A percentile compares a stretch with the other conserved stretches of the same genome.
These are phyloP conservation scores for Urocyon cinereoargenteus DNA, from an alignment of 2,797 vertebrate genomes.

Conservation along the genomic window DNA sequence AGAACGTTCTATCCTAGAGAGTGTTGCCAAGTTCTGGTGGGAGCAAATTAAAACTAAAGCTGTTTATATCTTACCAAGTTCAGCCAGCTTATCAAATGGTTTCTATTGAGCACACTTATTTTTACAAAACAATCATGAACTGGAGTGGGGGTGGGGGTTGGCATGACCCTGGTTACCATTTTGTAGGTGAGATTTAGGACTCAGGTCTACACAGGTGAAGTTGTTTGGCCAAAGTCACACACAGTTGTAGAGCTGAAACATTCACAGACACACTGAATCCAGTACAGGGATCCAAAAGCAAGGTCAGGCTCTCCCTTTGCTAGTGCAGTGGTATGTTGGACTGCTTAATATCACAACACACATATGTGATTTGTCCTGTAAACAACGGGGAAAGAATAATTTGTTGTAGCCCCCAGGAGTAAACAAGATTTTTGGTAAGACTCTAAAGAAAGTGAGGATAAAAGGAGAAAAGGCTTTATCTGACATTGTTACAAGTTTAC, in stretches of 20 bases:
- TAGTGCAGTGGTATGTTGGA: slow-evolving; percentile 34
- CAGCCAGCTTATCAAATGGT: neutral
- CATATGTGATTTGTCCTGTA: slow-evolving; percentile 46
- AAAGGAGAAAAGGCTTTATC: slow-evolving; percentile 79
- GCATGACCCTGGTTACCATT: neutral
- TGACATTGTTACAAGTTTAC: slow-evolving; percentile 79
- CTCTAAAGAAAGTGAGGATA: slow-evolving; percentile 72
- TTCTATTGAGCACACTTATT: neutral
- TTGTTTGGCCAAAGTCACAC: neutral
- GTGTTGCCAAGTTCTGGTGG: neutral
- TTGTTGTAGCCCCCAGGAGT: slow-evolving; percentile 58
- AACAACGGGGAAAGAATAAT: slow-evolving; percentile 72
- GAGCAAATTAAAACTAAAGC: neutral
- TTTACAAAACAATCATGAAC: neutral
- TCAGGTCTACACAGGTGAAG: neutral
- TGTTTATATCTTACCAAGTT: neutral
- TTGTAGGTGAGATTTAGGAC: neutral
- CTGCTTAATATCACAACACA: slow-evolving; percentile 41
- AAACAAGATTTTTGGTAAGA: slow-evolving; percentile 70
- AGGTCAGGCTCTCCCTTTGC: slow-evolving; percentile 1
- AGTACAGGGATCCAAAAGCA: neutral
- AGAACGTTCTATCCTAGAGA: neutral
- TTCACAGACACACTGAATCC: neutral
- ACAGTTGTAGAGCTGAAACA: neutral
- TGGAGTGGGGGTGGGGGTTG: neutral